Evolutionary conservation across 2,888 invertebrate genomes (phyloP).

Genomic region (Xestia c-nigrum): DNA sequence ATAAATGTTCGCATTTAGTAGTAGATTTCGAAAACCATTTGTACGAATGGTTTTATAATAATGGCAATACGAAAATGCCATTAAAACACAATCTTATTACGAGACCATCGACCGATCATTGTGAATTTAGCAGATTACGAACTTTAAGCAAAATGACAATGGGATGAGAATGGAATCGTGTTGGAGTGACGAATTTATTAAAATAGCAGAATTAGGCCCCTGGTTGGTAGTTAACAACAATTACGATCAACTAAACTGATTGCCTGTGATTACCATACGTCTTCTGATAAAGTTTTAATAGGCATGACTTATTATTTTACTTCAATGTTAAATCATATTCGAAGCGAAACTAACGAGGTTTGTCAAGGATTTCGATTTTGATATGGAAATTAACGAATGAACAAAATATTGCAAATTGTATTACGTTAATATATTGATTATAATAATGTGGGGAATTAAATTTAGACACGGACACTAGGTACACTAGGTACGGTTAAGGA

Average conservation of each 20-base stretch:
- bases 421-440: not conserved
- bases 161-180: no score
- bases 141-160: no score
- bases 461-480: not conserved
- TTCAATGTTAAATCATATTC: constrained; percentile 29
- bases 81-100: no score
- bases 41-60: no score
- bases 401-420: not conserved
- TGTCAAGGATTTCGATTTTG: constrained; percentile 19
- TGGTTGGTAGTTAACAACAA: not conserved
- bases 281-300: constrained; percentile 14
- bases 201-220: no score
- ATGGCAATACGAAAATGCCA: no score
- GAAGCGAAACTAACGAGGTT: constrained; percentile 35
- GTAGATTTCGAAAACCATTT: no score
- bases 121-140: no score
- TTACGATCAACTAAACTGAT: not conserved
- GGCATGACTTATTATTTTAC: constrained; percentile 8
- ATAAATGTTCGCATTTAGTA: no score
- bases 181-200: no score
- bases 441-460: not conserved
- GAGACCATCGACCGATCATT: no score
- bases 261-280: not conserved
- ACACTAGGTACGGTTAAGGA: not conserved
- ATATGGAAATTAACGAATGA: constrained; percentile 6